Evolutionary conservation across 2,797 vertebrate genomes (phyloP), one percentile per base, ranked within the genome.

Genomic region (Botia almorhae): DNA sequence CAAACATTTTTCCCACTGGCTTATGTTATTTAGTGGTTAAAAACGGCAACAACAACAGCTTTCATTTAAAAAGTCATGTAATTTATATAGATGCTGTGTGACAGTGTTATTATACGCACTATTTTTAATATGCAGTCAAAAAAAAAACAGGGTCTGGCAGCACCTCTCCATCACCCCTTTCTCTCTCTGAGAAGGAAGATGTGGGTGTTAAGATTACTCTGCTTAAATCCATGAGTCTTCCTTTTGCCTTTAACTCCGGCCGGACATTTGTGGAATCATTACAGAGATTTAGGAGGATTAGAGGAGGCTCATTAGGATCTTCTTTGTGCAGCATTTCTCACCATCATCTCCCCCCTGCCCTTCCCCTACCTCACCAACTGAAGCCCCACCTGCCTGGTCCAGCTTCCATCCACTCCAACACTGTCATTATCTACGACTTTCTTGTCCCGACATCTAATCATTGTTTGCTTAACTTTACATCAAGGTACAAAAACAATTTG

Each of bases 211-310:
- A 82, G 83, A 82, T 82, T 81, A 86, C 74, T 77, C 78, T 43
- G 26, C 76, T 82, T 26, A 69, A 74, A 85, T 73, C 74, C 64
- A 71, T 51, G 11, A 33, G 26, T 61, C 74, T 76, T 74, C 21
- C 36, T 74, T 82, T 70, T 69, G 8, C 60, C 64, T 81, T 64
- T 63, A 74, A 69, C 55, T 74, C 43, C 46, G 7, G 60, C 81
- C 72, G 65, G 68, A 77, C 80, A 80, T 77, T 81, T 82, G 69
- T 58, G 84, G 88, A 88, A 89, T 90, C 85, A 85, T 90, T 88
- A 82, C 84, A 51, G 74, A 88, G 90, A 89, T 90, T 90, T 90
- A 83, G 81, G 51, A 7, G 87, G 89, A 90, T 91, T 89, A 90
- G 26, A 83, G 74, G 61, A 7, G 76, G 46, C 69, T 74, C 46